Percentiles rank a stretch among this genome's conserved stretches.
Evolutionary conservation across 2,113 vertebrate species (phyloP).

Genomic region (Saimiri boliviensis): DNA sequence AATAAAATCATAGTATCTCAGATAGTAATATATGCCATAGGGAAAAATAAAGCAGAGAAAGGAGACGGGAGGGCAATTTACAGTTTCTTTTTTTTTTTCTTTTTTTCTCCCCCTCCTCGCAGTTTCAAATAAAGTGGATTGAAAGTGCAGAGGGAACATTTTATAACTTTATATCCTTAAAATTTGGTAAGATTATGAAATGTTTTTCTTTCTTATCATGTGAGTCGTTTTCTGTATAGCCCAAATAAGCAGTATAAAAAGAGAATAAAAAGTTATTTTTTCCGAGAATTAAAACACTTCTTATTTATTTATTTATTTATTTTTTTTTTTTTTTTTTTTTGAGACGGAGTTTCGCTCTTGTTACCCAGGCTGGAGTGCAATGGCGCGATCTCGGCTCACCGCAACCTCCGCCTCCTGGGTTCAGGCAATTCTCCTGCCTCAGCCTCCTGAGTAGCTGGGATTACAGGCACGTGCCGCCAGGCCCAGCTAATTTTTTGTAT

Average conservation of each 20-base stretch:
- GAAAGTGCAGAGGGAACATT: neutral
- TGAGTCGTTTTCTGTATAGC: neutral
- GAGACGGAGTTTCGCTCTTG: no score
- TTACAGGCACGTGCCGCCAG: no score
- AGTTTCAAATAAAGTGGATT: neutral
- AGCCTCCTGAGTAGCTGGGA: no score
- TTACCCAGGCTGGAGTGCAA: no score
- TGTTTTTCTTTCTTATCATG: neutral
- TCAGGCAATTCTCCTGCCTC: no score
- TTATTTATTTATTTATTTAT: no score
- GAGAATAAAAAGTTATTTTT: neutral
- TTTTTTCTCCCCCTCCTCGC: no score
- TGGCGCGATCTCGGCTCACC: no score
- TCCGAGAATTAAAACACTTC: neutral
- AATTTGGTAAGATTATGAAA: neutral
- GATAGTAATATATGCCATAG: neutral
- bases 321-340: no score
- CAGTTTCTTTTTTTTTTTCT: neutral
- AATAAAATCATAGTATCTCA: neutral
- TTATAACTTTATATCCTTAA: neutral
- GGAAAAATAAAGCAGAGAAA: conserved; percentile 13
- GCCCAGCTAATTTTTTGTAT: no score
- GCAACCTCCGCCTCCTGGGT: no score
- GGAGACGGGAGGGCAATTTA: neutral
- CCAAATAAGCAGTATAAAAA: neutral